phyloP scores from a whole-genome alignment of 2,113 vertebrate genomes.

The Mustela nigripes region DNA sequence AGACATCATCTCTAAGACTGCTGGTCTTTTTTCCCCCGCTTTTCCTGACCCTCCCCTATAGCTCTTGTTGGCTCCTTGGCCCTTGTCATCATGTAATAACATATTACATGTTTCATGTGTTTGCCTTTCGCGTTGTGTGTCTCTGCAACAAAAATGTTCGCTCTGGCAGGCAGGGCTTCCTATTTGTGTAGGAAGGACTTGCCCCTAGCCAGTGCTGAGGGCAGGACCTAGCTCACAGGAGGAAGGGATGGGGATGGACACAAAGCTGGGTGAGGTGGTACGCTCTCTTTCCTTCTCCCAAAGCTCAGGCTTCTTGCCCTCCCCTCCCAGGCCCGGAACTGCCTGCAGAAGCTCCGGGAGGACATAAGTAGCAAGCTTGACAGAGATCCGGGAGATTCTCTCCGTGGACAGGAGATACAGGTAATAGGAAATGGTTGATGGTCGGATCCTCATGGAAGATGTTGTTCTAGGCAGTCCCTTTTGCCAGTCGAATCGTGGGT shows the following conservation, averaged over 20 bases:
- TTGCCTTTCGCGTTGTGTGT: neutral
- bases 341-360: constrained; percentile 87
- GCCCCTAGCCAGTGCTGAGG: neutral
- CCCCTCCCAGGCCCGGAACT: constrained; percentile 86
- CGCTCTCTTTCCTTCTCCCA: neutral
- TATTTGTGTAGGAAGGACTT: neutral
- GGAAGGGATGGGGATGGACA: neutral
- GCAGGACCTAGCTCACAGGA: neutral
- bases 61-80: neutral
- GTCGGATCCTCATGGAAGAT: neutral
- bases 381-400: constrained; percentile 70
- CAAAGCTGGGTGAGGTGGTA: neutral
- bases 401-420: constrained; percentile 70
- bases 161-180: neutral
- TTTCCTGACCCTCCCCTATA: neutral
- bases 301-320: constrained; percentile 78
- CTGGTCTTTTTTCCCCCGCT: neutral
- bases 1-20: neutral
- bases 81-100: neutral
- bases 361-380: constrained; percentile 87
- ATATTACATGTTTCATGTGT: neutral
- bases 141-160: neutral
- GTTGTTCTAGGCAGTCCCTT: neutral
- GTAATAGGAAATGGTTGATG: constrained; percentile 32
- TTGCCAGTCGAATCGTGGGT: fast-evolving